Evolutionary conservation across 2,797 vertebrate genomes (phyloP), one percentile per base, ranked within the genome.

Genomic region (Coregonus suidteri): DNA sequence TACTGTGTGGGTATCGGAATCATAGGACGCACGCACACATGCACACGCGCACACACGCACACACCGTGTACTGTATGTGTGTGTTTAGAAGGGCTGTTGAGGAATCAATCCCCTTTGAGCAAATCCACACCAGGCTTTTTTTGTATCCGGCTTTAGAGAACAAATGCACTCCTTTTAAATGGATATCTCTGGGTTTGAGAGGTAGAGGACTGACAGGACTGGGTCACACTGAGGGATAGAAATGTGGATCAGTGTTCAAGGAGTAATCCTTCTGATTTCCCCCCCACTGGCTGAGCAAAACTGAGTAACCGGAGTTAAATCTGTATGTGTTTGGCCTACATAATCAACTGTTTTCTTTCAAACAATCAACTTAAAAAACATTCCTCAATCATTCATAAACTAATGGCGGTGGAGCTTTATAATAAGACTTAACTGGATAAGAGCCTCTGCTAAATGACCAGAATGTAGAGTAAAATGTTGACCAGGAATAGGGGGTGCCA

Each of bases 101-200:
- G 20, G 20, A 64, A 20, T 64, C 59, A 64, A 64, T 64, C 59
- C 20, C 59, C 20, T 64, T 11, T 64, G n/a, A 64, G n/a, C 25
- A 25, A 37, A 75, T 30, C 47, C 16, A 72, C 64, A 65, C 75
- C 73, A 30, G 47, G 59, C 51, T 75, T 74, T 75, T 75, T 75
- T 68, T 79, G 76, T 72, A 51, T 78, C 59, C 64, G 70, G 68
- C 66, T 51, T 75, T 20, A 70, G 67, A 76, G 35, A 51, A 67
- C 66, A 72, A 76, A 78, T 76, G 35, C 56, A 41, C 62, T 71
- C 81, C 64, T 77, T 59, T 59, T 59, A n/a, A 64, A 25, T 64
- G 11, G 59, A 64, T 64, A 64, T 25, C 59, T 64, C 56, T 20
- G 18, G 56, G 56, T 64, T 2, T 7, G 0, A 64, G 59, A 64